Evolutionary conservation across 2,888 invertebrate species (phyloP).

Genomic region (Artemia sinica): DNA sequence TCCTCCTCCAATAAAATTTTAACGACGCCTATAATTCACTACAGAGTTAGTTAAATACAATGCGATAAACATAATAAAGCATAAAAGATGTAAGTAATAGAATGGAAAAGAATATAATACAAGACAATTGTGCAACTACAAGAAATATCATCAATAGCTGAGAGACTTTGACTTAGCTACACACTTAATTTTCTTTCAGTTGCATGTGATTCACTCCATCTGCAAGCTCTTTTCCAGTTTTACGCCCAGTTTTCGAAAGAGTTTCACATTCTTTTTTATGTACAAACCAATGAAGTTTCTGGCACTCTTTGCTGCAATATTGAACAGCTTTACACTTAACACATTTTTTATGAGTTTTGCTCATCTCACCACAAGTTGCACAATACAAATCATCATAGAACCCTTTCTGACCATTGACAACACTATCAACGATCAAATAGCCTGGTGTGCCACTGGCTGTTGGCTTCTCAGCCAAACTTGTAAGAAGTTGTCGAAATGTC

Average conservation of each 20-base stretch:
- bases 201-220: slow-evolving; percentile 26
- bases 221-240: slow-evolving; percentile 33
- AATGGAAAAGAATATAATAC: too few species aligned
- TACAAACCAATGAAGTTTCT: slow-evolving; percentile 77
- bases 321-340: slow-evolving; percentile 80
- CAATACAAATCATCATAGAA: slow-evolving; percentile 52
- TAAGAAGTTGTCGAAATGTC: slow-evolving; percentile 53
- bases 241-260: slow-evolving; percentile 12
- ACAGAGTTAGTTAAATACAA: too few species aligned
- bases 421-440: slow-evolving; percentile 43
- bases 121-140: too few species aligned
- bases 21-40: too few species aligned
- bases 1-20: too few species aligned
- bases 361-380: slow-evolving; percentile 66
- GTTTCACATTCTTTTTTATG: slow-evolving; percentile 65
- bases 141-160: too few species aligned
- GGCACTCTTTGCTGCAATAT: slow-evolving; percentile 87
- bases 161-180: too few species aligned
- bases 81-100: too few species aligned
- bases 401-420: slow-evolving; percentile 72
- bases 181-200: slow-evolving; percentile 6
- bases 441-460: slow-evolving; percentile 32
- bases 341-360: slow-evolving; percentile 72
- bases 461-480: slow-evolving; percentile 26
- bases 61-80: too few species aligned